Conservation (phyloP, 2,888 invertebrate species). For the Diploptera punctata region DNA sequence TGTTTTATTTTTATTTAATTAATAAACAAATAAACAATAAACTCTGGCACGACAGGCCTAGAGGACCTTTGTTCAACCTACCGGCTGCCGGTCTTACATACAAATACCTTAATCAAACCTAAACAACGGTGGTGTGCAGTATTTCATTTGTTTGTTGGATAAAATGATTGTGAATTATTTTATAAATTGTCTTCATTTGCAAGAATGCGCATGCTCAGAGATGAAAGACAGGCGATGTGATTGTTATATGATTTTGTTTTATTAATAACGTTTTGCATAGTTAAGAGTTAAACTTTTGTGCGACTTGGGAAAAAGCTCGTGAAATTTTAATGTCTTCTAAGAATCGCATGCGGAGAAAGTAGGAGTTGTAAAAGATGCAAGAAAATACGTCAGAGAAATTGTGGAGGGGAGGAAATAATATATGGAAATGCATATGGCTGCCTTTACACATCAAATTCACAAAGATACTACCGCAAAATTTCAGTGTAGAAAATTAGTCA, state of each 20-base stretch:
- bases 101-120: no score
- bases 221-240: background rate
- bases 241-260: background rate
- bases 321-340: background rate
- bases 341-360: background rate
- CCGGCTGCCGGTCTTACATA: no score
- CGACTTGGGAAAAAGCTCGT: conserved; percentile 3
- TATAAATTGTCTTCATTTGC: conserved; percentile 3
- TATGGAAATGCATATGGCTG: background rate
- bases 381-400: background rate
- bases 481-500: no score
- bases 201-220: background rate
- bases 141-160: no score
- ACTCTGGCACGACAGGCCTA: no score
- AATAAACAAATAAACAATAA: no score
- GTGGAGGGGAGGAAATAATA: background rate
- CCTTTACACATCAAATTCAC: background rate
- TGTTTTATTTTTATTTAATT: no score
- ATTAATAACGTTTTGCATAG: background rate
- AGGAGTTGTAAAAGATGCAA: background rate
- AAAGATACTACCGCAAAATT: background rate
- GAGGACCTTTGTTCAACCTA: no score
- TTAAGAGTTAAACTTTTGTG: conserved; percentile 7
- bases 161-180: conserved; percentile 9
- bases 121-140: no score